A percentile compares a stretch with the other conserved stretches of the same genome.
Conservation (phyloP, 1,140 invertebrate genomes). For the Drosophila lacteicornis region DNA sequence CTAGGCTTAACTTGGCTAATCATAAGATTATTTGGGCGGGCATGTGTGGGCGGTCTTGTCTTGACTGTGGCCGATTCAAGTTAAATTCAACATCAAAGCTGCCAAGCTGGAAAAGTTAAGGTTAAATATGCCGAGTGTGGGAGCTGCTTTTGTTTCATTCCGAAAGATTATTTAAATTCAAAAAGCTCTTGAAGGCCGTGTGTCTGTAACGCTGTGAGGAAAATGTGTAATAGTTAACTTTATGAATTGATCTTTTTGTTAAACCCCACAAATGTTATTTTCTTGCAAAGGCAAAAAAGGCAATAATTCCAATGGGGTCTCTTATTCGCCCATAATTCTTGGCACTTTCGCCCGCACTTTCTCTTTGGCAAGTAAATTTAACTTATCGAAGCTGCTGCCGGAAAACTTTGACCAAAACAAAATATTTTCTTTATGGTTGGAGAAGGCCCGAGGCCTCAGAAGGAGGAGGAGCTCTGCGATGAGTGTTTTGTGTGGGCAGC, state of each 20-base stretch:
- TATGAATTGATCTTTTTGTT: slow-evolving; percentile 1
- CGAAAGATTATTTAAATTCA: slow-evolving; percentile 30
- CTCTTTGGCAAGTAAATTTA: slow-evolving; percentile 4
- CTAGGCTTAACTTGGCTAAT: slow-evolving; percentile 40
- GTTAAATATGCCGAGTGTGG: slow-evolving; percentile 10
- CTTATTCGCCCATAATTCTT: neutral
- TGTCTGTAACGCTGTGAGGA: too few species aligned
- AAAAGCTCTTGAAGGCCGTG: slow-evolving; percentile 4
- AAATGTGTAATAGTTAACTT: neutral
- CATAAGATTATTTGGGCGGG: slow-evolving; percentile 29
- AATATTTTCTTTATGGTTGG: slow-evolving; percentile 11
- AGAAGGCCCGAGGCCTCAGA: neutral
- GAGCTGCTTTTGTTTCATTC: slow-evolving; percentile 27
- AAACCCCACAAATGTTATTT: neutral
- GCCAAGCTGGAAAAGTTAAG: slow-evolving; percentile 31
- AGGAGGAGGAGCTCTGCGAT: neutral
- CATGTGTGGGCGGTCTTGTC: slow-evolving; percentile 1
- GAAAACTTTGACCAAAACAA: slow-evolving; percentile 3
- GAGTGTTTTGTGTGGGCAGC: slow-evolving; percentile 22
- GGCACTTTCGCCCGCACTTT: neutral
- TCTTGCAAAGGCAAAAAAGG: too few species aligned
- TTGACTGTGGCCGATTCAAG: slow-evolving; percentile 10
- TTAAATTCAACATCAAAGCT: slow-evolving; percentile 45
- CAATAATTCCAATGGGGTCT: too few species aligned
- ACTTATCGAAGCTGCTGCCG: slow-evolving; percentile 7